Conservation (phyloP, 1,140 invertebrate genomes). For the Onthophagus taurus region DNA sequence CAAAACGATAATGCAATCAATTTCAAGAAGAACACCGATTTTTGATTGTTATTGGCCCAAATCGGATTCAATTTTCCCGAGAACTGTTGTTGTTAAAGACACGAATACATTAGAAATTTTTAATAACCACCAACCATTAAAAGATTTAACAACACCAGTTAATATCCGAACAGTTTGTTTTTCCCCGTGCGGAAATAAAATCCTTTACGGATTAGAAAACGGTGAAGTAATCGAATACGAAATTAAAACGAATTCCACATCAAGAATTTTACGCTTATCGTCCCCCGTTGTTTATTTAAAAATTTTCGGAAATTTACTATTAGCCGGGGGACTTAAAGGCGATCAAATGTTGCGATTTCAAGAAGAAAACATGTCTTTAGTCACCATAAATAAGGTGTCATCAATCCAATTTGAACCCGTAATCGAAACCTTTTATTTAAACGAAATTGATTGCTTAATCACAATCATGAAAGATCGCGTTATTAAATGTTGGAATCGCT, state of each 20-base stretch:
- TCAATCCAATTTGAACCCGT: conserved; percentile 8
- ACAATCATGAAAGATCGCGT: conserved; percentile 12
- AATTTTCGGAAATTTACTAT: conserved; percentile 12
- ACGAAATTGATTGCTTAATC: conserved; percentile 1
- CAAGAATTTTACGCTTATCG: conserved; percentile 5
- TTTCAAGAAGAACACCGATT: conserved; percentile 1
- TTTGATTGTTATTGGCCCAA: conserved; percentile 12
- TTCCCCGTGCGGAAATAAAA: conserved; percentile 15
- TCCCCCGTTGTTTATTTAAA: conserved; percentile 13
- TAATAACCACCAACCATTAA: conserved; percentile 13
- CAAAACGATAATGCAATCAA: not conserved
- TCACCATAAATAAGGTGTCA: not conserved
- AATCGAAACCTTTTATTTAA: conserved; percentile 11
- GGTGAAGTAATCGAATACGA: conserved; percentile 14
- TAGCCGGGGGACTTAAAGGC: conserved; percentile 10
- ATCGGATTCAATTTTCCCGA: conserved; percentile 2
- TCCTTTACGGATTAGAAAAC: conserved; percentile 11
- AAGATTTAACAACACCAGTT: conserved; percentile 4
- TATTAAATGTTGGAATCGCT: conserved; percentile 12
- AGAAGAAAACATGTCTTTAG: conserved; percentile 3
- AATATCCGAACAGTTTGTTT: conserved; percentile 9
- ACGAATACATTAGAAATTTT: conserved; percentile 10
- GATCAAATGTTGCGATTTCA: conserved; percentile 1
- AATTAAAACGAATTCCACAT: conserved; percentile 8
- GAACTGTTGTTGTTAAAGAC: conserved; percentile 9